phyloP scores from a whole-genome alignment of 2,888 invertebrate species.

The Polyploca ridens region DNA sequence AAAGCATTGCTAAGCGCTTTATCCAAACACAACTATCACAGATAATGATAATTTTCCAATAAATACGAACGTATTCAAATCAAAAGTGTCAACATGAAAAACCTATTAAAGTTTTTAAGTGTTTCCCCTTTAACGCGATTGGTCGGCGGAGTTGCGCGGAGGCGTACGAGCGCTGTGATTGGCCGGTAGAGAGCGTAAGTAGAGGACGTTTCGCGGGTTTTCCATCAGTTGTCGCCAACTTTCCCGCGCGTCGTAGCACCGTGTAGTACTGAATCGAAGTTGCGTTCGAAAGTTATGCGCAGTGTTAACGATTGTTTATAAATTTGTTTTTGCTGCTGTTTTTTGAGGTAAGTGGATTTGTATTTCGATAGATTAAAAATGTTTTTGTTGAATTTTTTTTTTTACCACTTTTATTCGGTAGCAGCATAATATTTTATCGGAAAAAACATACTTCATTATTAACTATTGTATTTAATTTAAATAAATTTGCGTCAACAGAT shows the following conservation, averaged over 20 bases:
- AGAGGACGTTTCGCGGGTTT: constrained; percentile 76
- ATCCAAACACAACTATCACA: constrained; percentile 15
- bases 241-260: constrained; percentile 60
- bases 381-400: neutral
- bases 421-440: neutral
- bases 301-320: constrained; percentile 44
- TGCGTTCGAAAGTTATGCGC: constrained; percentile 61
- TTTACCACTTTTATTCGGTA: too few species aligned
- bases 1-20: constrained; percentile 12
- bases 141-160: constrained; percentile 56
- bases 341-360: constrained; percentile 46
- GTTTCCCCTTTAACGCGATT: constrained; percentile 67
- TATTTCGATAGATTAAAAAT: neutral
- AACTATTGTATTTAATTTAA: too few species aligned
- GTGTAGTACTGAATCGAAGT: constrained; percentile 36
- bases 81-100: constrained; percentile 71
- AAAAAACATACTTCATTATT: neutral
- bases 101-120: constrained; percentile 79
- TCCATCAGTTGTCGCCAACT: constrained; percentile 69
- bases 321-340: constrained; percentile 27
- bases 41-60: constrained; percentile 50
- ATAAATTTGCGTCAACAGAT: neutral
- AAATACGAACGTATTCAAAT: constrained; percentile 51
- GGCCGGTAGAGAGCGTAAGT: constrained; percentile 67
- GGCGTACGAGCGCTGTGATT: constrained; percentile 67